Conservation (phyloP, 2,888 invertebrate genomes). For the Drosophila mimica region DNA sequence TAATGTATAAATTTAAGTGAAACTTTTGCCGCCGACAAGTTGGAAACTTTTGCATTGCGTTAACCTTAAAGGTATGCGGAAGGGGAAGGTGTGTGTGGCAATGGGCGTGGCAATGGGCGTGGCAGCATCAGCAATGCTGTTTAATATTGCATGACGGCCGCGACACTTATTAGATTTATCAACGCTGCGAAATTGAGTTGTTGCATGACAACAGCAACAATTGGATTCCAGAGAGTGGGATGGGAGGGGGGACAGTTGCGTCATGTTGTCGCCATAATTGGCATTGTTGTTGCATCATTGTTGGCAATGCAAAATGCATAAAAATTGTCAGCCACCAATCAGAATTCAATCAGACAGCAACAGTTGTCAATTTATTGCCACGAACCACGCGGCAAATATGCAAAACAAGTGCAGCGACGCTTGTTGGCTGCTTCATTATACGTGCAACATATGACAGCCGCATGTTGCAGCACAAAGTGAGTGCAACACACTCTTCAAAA, state of each 20-base stretch:
- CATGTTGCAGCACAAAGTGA: slow-evolving; percentile 47
- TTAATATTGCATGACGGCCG: slow-evolving; percentile 65
- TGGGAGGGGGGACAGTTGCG: not conserved
- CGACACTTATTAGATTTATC: slow-evolving; percentile 79
- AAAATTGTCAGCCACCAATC: slow-evolving; percentile 59
- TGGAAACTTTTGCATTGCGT: slow-evolving; percentile 60
- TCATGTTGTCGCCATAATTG: slow-evolving; percentile 56
- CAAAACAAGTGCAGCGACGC: slow-evolving; percentile 10
- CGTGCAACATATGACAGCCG: slow-evolving; percentile 38
- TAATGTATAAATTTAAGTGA: slow-evolving; percentile 64
- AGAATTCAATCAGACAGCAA: slow-evolving; percentile 77
- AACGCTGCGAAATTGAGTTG: slow-evolving; percentile 62
- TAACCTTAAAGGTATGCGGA: slow-evolving; percentile 63
- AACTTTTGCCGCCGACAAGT: slow-evolving; percentile 67
- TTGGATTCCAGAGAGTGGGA: not conserved
- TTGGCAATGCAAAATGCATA: slow-evolving; percentile 54
- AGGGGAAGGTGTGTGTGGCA: not conserved
- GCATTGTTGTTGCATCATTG: slow-evolving; percentile 39
- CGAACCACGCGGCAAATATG: slow-evolving; percentile 52
- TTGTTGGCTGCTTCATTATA: slow-evolving; percentile 31
- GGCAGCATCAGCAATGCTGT: slow-evolving; percentile 26
- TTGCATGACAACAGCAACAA: slow-evolving; percentile 50
- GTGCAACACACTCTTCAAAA: not conserved
- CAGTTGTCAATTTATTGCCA: slow-evolving; percentile 70
- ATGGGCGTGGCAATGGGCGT: not conserved